Evolutionary conservation across 2,113 vertebrate species (phyloP), one percentile per base, ranked within the genome.

Genomic region (Parus major): DNA sequence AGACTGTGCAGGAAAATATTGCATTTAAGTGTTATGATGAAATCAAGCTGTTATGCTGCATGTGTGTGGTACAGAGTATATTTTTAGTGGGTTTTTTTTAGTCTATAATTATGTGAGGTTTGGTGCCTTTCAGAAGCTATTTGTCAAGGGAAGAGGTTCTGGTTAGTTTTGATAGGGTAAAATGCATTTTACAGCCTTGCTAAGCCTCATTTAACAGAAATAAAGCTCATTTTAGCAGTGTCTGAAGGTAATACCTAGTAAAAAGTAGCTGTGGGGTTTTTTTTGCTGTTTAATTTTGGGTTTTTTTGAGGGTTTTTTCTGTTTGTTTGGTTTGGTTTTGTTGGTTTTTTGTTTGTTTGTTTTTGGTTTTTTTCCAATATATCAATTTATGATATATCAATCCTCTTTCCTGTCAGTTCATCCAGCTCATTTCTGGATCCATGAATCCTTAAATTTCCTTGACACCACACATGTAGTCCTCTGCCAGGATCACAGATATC

Each of bases 91-190:
- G 0, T 1, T 3, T 9, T 78, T 70, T 95, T 93, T 86, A 94
- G 71, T 92, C 93, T 97, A 35, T 96, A 97, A 97, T 97, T 97
- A 96, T 82, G 81, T 79, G 92, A 93, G 91, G 96, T 96, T 97
- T 28, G 68, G 79, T 95, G 97, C 95, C 92, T 95, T 95, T 94
- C 94, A 87, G 90, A 97, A 95, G 92, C 91, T 81, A 47, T 97
- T 97, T 97, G 88, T 97, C 91, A 96, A 87, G 90, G 85, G 78
- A 95, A 95, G 95, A 97, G 83, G 93, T 97, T 97, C 91, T 71
- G 56, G 75, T 97, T 97, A 95, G 94, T 97, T 97, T 93, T 96
- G 95, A 97, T 96, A 91, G 76, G 76, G 68, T 78, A 55, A 95
- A 96, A 86, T 82, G 71, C 61, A 57, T 96, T 96, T 93, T 82